Evolutionary conservation across 2,888 invertebrate genomes (phyloP).

Genomic region (Leptinotarsa peninsularis): DNA sequence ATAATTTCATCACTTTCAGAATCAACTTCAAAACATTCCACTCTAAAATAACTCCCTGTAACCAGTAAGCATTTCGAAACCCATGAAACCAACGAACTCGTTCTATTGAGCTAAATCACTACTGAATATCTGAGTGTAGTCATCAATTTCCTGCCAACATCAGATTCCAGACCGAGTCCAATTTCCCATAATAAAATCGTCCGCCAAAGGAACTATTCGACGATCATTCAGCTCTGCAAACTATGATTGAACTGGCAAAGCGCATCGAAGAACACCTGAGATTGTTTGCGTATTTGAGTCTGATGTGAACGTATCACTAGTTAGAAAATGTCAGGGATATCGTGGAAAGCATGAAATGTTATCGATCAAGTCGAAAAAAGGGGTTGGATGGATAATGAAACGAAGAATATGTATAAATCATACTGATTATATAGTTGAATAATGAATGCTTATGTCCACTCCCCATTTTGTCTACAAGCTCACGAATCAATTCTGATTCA

Average conservation of each 20-base stretch:
- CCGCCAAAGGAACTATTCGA: conserved; percentile 1
- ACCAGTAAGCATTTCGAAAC: too few relatives aligned
- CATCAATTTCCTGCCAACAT: conserved; percentile 5
- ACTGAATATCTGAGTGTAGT: not conserved
- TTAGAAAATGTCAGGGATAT: not conserved
- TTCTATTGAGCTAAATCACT: not conserved
- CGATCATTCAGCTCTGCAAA: conserved; percentile 10
- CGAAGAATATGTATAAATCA: not conserved
- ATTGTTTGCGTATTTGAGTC: conserved; percentile 6
- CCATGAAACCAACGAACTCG: not conserved
- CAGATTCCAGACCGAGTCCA: conserved; percentile 6
- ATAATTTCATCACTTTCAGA: too few relatives aligned
- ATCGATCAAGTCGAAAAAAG: not conserved
- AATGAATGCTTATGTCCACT: too few relatives aligned
- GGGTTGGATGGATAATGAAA: not conserved
- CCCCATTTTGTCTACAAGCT: too few relatives aligned
- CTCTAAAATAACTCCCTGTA: too few relatives aligned
- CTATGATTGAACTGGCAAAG: conserved; percentile 7
- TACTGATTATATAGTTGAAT: too few relatives aligned
- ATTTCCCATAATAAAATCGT: not conserved
- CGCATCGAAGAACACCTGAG: conserved; percentile 14
- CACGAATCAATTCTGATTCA: too few relatives aligned
- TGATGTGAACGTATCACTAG: not conserved
- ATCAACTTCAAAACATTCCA: too few relatives aligned
- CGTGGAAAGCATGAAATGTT: not conserved